Evolutionary conservation across 2,113 vertebrate genomes (phyloP), one percentile per base, ranked within the genome.

Genomic region (Corydoras maculifer): DNA sequence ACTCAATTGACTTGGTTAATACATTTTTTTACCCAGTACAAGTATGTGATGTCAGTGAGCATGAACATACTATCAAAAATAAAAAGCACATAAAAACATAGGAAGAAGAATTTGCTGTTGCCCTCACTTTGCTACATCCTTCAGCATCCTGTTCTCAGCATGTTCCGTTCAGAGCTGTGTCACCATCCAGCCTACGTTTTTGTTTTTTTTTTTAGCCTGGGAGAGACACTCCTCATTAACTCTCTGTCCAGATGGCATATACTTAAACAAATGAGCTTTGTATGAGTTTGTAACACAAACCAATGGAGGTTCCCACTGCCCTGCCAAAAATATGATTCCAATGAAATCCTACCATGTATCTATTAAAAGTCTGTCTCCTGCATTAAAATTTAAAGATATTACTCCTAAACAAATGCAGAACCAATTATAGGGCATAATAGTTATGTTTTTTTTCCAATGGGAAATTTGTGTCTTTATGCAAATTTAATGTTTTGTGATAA

Each of bases 161-260:
- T 60, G 18, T n/a, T 55, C 64, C 58, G 29, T 30, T 31, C 29
- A 43, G 58, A 60, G 58, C 25, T 25, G 15, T 60, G 30, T 35
- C 62, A 58, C 51, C 50, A 72, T 31, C 49, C 25, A 13, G 58
- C 51, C 43, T 61, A 54, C 49, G 69, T 29, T 32, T 43, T 43
- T 43, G 1, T 43, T 43, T 8, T 43, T 25, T 25, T 25, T 25
- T 58, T 69, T 51, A 61, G 60, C 68, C 55, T 10, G 12, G 60
- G 31, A 73, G 13, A 58, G 59, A 51, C 62, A 18, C 65, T 74
- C 61, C 64, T 70, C 57, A 69, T 74, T 51, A 61, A 71, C 72
- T 76, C 75, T 74, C 68, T 73, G 65, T 84, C 86, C 84, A 86
- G 84, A 84, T 87, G 82, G 83, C 68, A 78, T 77, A 80, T 80